Percentiles rank a stretch among this genome's conserved stretches.
phyloP scores from a whole-genome alignment of 2,888 invertebrate genomes.

The Dicroscelio sp. region DNA sequence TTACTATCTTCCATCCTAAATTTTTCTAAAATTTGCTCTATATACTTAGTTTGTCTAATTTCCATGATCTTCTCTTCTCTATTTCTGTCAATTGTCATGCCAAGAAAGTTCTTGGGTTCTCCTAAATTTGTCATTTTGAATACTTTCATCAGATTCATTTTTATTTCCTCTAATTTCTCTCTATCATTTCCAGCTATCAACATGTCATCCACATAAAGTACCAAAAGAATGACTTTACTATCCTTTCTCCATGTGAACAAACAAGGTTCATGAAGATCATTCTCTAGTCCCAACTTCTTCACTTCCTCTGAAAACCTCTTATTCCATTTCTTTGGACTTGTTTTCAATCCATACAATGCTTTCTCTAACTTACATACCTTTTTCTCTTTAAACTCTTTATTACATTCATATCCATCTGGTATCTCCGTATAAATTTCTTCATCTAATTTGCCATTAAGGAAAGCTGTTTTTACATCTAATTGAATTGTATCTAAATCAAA shows the following conservation, averaged over 20 bases:
- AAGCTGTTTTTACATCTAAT: conserved; percentile 58
- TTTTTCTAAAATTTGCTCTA: conserved; percentile 44
- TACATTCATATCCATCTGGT: background rate
- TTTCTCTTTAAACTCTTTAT: background rate
- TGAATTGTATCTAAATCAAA: conserved; percentile 42
- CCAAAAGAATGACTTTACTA: conserved; percentile 78
- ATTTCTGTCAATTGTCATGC: conserved; percentile 78
- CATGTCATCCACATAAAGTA: conserved; percentile 66
- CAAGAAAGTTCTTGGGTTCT: conserved; percentile 78
- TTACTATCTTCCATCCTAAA: conserved; percentile 62
- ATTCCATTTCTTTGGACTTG: conserved; percentile 71
- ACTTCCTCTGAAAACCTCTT: conserved; percentile 72
- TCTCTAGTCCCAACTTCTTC: conserved; percentile 73
- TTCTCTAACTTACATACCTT: conserved; percentile 55
- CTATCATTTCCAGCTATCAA: conserved; percentile 76
- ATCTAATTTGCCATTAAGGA: conserved; percentile 36
- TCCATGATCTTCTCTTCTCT: conserved; percentile 44
- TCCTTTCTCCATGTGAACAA: conserved; percentile 81
- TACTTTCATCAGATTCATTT: conserved; percentile 55
- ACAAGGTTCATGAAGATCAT: conserved; percentile 78
- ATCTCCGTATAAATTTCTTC: background rate
- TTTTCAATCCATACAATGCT: conserved; percentile 46
- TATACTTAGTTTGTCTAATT: conserved; percentile 55
- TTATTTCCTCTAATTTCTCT: conserved; percentile 73
- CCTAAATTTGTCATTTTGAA: conserved; percentile 84